phyloP scores from a whole-genome alignment of 2,888 invertebrate genomes.

The Drosophila eohydei region DNA sequence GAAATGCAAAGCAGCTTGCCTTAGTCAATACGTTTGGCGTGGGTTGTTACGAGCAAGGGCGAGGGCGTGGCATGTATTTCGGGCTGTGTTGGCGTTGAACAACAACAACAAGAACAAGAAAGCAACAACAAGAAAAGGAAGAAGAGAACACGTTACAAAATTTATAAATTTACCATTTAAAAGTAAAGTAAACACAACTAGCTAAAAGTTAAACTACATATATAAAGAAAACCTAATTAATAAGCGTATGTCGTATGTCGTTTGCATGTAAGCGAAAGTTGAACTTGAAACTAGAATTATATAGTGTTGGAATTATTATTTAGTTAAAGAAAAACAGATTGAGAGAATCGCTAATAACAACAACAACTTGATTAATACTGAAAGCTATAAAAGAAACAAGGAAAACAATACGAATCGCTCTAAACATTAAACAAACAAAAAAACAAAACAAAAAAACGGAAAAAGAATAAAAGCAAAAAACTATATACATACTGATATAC shows the following conservation, averaged over 20 bases:
- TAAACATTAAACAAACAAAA: slow-evolving; percentile 58
- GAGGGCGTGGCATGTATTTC: slow-evolving; percentile 17
- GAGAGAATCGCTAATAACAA: slow-evolving; percentile 57
- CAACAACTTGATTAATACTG: slow-evolving; percentile 46
- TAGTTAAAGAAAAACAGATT: slow-evolving; percentile 66
- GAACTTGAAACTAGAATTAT: slow-evolving; percentile 81
- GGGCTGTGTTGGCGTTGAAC: slow-evolving; percentile 13
- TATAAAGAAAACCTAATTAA: slow-evolving; percentile 78
- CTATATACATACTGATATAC: slow-evolving; percentile 61
- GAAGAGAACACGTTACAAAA: slow-evolving; percentile 69
- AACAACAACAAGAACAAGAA: background rate
- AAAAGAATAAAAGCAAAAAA: slow-evolving; percentile 37
- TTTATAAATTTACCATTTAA: slow-evolving; percentile 75
- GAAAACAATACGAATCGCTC: slow-evolving; percentile 74
- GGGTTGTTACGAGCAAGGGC: background rate
- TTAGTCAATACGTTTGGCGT: slow-evolving; percentile 25
- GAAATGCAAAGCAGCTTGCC: slow-evolving; percentile 29
- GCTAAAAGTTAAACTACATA: slow-evolving; percentile 81
- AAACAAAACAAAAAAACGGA: slow-evolving; percentile 12
- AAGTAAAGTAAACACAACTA: slow-evolving; percentile 77
- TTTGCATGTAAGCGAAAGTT: slow-evolving; percentile 81
- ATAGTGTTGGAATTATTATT: slow-evolving; percentile 81
- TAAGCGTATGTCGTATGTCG: slow-evolving; percentile 79
- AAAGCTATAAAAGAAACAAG: slow-evolving; percentile 63
- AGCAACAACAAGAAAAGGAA: background rate